Conservation (phyloP, 2,113 vertebrate genomes). For the Campylorhamphus procurvoides region DNA sequence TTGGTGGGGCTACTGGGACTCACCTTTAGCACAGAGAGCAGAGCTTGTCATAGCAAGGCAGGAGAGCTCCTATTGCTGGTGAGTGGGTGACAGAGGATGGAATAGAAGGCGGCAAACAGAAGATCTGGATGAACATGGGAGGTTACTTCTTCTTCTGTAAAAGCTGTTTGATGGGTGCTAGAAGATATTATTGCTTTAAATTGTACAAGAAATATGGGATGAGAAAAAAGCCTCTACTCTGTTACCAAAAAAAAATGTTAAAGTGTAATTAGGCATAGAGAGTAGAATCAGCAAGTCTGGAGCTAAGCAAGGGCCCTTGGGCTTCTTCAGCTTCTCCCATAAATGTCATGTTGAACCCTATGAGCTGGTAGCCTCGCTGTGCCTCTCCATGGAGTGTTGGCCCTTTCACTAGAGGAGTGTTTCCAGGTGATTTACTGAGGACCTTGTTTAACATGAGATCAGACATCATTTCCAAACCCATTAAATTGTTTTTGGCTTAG, state of each 20-base stretch:
- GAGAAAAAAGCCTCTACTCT: background rate
- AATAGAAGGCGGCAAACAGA: background rate
- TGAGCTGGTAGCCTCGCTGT: fast-evolving
- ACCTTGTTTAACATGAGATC: background rate
- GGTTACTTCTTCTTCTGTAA: background rate
- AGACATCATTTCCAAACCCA: background rate
- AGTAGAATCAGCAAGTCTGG: background rate
- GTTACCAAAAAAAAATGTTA: background rate
- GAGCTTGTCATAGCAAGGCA: background rate
- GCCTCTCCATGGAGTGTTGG: background rate
- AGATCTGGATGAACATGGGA: background rate
- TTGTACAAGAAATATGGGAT: background rate
- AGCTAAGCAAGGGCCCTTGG: background rate
- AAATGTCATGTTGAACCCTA: background rate
- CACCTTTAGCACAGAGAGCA: background rate
- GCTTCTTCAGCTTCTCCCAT: background rate
- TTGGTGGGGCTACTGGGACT: background rate
- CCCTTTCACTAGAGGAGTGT: background rate
- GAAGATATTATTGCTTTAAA: background rate
- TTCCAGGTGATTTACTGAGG: background rate
- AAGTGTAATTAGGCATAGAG: background rate
- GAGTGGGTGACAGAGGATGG: background rate
- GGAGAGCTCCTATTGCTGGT: background rate
- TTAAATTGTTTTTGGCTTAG: background rate
- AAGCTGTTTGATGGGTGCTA: background rate